Base-by-base conservation (phyloP, 2,888 invertebrate species). In the Dioctria rufipes region DNA sequence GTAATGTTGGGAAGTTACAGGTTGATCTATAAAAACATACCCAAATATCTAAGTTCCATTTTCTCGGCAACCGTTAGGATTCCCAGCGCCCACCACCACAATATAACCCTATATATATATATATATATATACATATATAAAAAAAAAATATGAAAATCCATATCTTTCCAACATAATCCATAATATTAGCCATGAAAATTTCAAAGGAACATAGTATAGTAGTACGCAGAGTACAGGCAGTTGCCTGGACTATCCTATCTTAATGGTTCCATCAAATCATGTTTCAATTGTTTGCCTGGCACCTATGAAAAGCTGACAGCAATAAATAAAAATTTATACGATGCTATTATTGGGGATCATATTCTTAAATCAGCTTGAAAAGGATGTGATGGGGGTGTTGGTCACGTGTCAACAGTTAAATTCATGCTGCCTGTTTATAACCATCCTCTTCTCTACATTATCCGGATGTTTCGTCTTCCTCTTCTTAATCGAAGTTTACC, bases 331-430 rank as follows among this genome's bases (percentile, higher is more conserved):
- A 80, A 77, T 77, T 63, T 77, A 77, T 63, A 49, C 63, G 77
- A 77, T 63, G 25, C 77, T 37, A 42, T 63, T 63, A 77, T 77
- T 46, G 63, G 63, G 61, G 49, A 46, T 77, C 49, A 77, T 77
- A 77, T 63, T 40, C 77, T 77, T 77, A 77, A 77, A 77, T 77
- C 60, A 78, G 67, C 49, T 51, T 78, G 39, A 77, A 78, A 71
- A 71, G 81, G 78, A 81, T 81, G 51, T 61, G 51, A 81, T 42
- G 58, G 58, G 73, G 71, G 49, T 69, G 63, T 49, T 66, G 73
- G 81, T 81, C 81, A 81, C 81, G 81, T 81, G 81, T 79, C 71
- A 79, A 73, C 60, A 79, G 81, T 79, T 81, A 81, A 81, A 79
- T 79, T 73, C 65, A 42, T 81, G 71, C 58, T 73, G n/a, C 63